Conservation (phyloP, 2,888 invertebrate species). For the Ormyrus pomaceus region DNA sequence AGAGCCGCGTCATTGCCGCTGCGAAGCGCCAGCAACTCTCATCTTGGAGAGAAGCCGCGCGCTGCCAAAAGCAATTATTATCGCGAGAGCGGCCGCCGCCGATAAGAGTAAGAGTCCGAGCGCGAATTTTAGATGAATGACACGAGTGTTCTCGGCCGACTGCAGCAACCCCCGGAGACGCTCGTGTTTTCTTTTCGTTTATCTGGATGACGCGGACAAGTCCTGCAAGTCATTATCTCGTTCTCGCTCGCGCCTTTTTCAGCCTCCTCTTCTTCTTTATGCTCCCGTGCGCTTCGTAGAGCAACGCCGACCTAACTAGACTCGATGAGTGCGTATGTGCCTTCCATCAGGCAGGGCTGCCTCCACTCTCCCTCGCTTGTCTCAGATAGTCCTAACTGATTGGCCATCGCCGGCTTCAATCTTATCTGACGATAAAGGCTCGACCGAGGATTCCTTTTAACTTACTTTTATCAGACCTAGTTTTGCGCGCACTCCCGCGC, state of each 20-base stretch:
- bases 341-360: too few relatives aligned
- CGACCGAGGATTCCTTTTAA: conserved; percentile 24
- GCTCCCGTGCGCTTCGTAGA: too few relatives aligned
- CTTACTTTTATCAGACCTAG: conserved; percentile 45
- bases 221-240: conserved; percentile 39
- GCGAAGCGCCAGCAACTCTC: neutral
- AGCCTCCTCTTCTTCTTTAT: too few relatives aligned
- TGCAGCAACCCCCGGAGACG: neutral
- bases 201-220: conserved; percentile 23
- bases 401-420: conserved; percentile 13
- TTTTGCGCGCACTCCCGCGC: conserved; percentile 1
- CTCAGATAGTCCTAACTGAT: neutral
- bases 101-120: neutral
- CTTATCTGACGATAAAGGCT: conserved; percentile 43
- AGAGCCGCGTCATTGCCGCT: neutral
- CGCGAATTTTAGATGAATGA: neutral
- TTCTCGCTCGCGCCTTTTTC: neutral
- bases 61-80: conserved; percentile 2
- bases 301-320: too few relatives aligned
- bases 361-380: too few relatives aligned
- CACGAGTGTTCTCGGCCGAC: neutral
- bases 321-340: too few relatives aligned
- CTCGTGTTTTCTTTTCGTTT: conserved; percentile 22
- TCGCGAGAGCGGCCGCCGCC: neutral
- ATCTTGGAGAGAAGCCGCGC: neutral